Evolutionary conservation across 1,140 invertebrate species (phyloP).

Genomic region (Reticulitermes speratus): DNA sequence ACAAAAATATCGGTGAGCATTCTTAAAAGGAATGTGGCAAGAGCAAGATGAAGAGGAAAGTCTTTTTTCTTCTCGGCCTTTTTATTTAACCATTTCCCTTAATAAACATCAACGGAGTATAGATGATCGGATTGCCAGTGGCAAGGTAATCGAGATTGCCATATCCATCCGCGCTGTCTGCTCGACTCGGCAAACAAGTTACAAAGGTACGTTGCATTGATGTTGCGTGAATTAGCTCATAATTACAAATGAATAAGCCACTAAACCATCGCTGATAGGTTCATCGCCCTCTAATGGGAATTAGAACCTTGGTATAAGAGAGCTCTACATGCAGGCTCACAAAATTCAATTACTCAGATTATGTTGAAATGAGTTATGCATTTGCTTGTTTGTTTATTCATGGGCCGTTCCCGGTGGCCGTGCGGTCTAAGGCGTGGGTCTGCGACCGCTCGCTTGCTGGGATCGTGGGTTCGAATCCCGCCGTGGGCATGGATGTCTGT

Average conservation of each 20-base stretch:
- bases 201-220: background rate
- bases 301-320: too few species aligned
- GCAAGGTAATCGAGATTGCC: background rate
- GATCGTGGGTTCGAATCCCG: too few species aligned
- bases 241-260: background rate
- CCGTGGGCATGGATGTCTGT: too few species aligned
- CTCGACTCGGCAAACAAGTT: background rate
- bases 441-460: too few species aligned
- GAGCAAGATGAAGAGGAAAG: background rate
- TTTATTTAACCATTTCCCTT: background rate
- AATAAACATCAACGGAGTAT: background rate
- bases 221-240: background rate
- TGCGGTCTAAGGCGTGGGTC: too few species aligned
- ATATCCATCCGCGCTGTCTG: background rate
- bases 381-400: too few species aligned
- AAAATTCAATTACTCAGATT: too few species aligned
- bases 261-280: background rate
- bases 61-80: background rate
- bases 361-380: too few species aligned
- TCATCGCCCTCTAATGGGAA: background rate
- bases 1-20: background rate
- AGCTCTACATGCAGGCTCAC: too few species aligned
- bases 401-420: too few species aligned
- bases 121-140: slow-evolving; percentile 5
- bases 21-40: background rate